Evolutionary conservation across 2,113 vertebrate genomes (phyloP).

Genomic region (Orientallactaga bullata): DNA sequence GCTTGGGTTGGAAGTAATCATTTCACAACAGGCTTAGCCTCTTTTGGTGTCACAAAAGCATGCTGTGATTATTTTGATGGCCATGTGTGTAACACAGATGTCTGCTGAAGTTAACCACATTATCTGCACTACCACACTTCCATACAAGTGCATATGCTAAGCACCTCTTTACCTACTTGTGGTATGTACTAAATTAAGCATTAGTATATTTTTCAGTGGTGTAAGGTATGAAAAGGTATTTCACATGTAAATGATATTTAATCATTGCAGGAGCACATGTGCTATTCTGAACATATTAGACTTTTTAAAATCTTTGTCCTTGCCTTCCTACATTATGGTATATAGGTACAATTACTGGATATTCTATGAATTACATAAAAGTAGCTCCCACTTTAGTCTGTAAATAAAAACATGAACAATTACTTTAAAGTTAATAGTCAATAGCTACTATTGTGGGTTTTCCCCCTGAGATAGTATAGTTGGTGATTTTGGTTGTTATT

Average conservation of each 20-base stretch:
- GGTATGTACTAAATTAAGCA: constrained; percentile 35
- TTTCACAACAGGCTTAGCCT: constrained; percentile 44
- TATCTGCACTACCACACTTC: constrained; percentile 33
- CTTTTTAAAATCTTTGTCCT: background rate
- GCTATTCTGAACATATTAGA: background rate
- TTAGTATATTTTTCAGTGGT: background rate
- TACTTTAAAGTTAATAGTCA: constrained; percentile 1
- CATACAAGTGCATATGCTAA: constrained; percentile 18
- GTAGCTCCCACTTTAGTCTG: constrained; percentile 19
- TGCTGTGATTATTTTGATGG: constrained; percentile 62
- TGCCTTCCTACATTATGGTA: background rate
- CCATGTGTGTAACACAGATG: constrained; percentile 59
- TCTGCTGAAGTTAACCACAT: constrained; percentile 60
- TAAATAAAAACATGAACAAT: constrained; percentile 44
- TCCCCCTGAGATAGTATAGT: background rate
- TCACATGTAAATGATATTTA: background rate
- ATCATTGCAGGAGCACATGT: background rate
- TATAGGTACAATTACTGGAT: background rate
- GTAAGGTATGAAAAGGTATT: background rate
- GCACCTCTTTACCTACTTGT: constrained; percentile 17
- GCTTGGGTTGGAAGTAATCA: constrained; percentile 56
- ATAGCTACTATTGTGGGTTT: constrained; percentile 16
- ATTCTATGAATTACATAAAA: constrained; percentile 3
- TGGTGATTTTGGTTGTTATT: constrained; percentile 48
- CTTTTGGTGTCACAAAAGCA: constrained; percentile 67